Conservation (phyloP, 2,113 vertebrate species). For the Hiodon tergisus region DNA sequence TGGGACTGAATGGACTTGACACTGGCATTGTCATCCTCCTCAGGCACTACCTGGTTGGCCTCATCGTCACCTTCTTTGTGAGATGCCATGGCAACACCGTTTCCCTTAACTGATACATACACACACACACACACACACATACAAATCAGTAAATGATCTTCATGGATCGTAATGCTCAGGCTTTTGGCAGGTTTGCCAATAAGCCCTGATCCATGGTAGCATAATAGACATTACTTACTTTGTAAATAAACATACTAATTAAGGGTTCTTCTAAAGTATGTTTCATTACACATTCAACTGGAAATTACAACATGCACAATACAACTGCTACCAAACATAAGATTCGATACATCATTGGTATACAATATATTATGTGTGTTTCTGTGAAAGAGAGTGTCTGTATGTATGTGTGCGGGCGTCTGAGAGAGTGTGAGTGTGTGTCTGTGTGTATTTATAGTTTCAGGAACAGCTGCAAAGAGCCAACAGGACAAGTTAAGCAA, state of each 20-base stretch:
- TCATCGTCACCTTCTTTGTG: slow-evolving; percentile 48
- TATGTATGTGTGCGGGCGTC: neutral
- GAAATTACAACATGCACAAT: neutral
- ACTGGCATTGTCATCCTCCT: slow-evolving; percentile 41
- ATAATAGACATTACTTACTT: neutral
- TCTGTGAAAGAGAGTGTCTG: neutral
- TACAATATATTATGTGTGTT: neutral
- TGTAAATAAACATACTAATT: neutral
- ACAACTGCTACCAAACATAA: neutral
- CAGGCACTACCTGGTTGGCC: slow-evolving; percentile 56
- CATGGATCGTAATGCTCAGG: neutral
- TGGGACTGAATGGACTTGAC: slow-evolving; percentile 73
- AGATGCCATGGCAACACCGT: slow-evolving; percentile 68
- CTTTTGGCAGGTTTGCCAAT: too few relatives aligned
- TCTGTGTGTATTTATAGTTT: slow-evolving; percentile 21
- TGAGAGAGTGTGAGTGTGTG: neutral
- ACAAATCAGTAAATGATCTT: neutral
- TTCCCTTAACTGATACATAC: neutral
- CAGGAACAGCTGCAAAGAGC: slow-evolving; percentile 13
- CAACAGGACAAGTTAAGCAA: neutral
- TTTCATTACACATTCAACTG: neutral
- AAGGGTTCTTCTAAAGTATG: neutral
- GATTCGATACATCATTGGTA: neutral
- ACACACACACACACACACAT: neutral
- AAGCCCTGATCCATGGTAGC: neutral